A percentile compares a stretch with the other conserved stretches of the same genome.
phyloP scores from a whole-genome alignment of 2,113 vertebrate species.

The Lagopus leucura region DNA sequence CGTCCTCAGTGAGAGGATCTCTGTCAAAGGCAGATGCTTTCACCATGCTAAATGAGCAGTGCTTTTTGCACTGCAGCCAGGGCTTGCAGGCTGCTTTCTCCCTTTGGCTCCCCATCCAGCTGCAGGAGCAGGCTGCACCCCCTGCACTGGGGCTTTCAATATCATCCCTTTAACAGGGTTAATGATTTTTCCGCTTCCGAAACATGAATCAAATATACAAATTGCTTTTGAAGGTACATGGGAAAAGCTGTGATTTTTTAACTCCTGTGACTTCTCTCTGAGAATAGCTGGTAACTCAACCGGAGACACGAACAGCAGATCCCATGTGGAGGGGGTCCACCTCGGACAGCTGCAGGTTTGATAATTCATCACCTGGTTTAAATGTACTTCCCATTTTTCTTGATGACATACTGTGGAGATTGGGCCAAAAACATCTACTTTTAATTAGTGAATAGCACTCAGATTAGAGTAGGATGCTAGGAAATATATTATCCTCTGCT shows the following conservation, averaged over 20 bases:
- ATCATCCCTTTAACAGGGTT: slow-evolving; percentile 1
- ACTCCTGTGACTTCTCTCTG: not conserved
- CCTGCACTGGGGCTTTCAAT: not conserved
- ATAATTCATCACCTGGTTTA: not conserved
- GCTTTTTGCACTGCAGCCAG: not conserved
- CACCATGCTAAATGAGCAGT: slow-evolving; percentile 33
- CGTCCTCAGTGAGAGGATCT: slow-evolving; percentile 51
- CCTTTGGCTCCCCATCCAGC: not conserved
- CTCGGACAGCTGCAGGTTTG: not conserved
- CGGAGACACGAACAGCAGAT: slow-evolving; percentile 4
- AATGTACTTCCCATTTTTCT: not conserved
- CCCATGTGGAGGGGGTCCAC: not conserved
- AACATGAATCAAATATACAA: slow-evolving; percentile 27
- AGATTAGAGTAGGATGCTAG: not conserved
- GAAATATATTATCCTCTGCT: not conserved
- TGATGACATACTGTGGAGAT: not conserved
- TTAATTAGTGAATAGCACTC: not conserved
- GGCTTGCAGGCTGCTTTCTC: not conserved
- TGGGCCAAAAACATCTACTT: not conserved
- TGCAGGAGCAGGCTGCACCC: not conserved
- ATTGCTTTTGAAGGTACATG: not conserved
- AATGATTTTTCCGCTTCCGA: slow-evolving; percentile 48
- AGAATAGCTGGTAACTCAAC: not conserved
- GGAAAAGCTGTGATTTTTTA: slow-evolving; percentile 15
- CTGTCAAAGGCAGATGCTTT: slow-evolving; percentile 60